phyloP scores from a whole-genome alignment of 2,888 invertebrate genomes.

The Drepana falcataria region DNA sequence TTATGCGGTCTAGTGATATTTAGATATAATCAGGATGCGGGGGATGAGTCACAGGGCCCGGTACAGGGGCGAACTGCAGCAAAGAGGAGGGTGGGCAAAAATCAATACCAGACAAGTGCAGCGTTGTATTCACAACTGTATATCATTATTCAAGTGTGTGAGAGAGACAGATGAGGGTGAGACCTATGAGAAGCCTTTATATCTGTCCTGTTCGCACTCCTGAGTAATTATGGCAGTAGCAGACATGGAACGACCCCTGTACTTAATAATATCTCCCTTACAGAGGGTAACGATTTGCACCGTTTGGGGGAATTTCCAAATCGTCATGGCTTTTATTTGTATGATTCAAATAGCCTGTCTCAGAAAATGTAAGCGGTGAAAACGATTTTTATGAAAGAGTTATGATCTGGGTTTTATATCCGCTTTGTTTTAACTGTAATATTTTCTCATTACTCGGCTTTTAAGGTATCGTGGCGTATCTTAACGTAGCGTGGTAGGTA shows the following conservation, averaged over 20 bases:
- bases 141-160: no score
- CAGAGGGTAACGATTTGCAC: neutral
- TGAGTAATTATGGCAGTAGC: no score
- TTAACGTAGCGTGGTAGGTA: no score
- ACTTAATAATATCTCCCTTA: neutral
- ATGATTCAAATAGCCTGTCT: neutral
- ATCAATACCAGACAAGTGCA: slow-evolving; percentile 3
- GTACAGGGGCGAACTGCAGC: slow-evolving; percentile 4
- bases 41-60: slow-evolving; percentile 20
- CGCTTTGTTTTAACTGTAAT: no score
- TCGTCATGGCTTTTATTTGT: neutral
- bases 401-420: no score
- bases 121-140: neutral
- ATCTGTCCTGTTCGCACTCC: no score
- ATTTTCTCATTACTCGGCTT: no score
- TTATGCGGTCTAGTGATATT: slow-evolving; percentile 1
- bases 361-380: no score
- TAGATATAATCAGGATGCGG: slow-evolving; percentile 17
- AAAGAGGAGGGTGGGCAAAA: neutral
- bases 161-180: no score
- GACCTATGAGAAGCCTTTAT: no score
- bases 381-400: no score
- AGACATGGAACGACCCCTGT: neutral
- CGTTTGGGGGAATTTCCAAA: neutral
- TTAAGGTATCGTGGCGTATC: no score